Base-by-base conservation (phyloP, 1,140 invertebrate species). In the Nasonia giraulti region DNA sequence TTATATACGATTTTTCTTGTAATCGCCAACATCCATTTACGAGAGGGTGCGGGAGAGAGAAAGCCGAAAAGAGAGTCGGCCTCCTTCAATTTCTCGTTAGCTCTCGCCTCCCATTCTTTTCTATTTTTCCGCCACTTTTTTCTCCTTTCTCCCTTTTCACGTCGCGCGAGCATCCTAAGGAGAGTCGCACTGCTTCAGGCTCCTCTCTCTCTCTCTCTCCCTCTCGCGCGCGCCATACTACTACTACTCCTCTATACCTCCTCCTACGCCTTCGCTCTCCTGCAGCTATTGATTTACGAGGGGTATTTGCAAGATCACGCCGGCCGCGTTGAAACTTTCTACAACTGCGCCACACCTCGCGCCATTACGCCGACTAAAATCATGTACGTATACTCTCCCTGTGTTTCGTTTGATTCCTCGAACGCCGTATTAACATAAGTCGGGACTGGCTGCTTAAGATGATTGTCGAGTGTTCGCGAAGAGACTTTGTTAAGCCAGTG, bases 1-100 rank as follows among this genome's bases (percentile, higher is more conserved):
- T 91, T 91, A 91, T 91, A 91, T 89, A 91, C 89, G 91, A 91
- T 91, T 91, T 91, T 91, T 91, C 89, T 90, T 90, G 89, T 90
- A 91, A 91, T 91, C 90, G 90, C 88, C 88, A 91, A 91, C 90
- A 91, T 91, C 91, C 91, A 91, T 91, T 91, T 91, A 62, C 8
- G 68, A 1, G 27, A 7, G 33, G 7, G n/a, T 23, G 44, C 14
- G 66, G 37, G 23, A 27, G 50, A 23, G 74, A 73, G 27, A 20
- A 11, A 20, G 80, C 20, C 10, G 20, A 31, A 74, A 12, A 37
- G 55, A 50, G 27, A 44, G 1, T 27, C 78, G 85, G 83, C 90
- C 89, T 91, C 87, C 89, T 90, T 91, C 90, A 91, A 91, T 91
- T 91, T 90, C 90, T 91, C 90, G 91, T 91, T 91, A 90, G 89